Evolutionary conservation across 2,797 vertebrate species (phyloP).

Genomic region (Cottoperca gobio): DNA sequence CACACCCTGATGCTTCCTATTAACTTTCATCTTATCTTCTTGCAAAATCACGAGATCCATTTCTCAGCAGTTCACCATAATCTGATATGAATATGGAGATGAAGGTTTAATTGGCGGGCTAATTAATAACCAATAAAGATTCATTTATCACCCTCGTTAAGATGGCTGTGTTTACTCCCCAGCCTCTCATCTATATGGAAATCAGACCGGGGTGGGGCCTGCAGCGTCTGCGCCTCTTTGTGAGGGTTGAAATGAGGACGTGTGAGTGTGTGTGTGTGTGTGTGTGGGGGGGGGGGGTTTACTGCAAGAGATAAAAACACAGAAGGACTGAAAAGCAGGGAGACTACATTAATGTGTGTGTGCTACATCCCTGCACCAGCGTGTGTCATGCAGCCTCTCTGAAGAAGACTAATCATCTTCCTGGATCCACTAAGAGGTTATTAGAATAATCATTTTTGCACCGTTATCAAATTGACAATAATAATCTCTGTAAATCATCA

Average conservation of each 20-base stretch:
- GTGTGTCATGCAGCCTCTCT: conserved; percentile 5
- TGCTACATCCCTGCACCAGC: too few relatives aligned
- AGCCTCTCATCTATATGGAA: conserved; percentile 73
- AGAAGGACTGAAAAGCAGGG: too few relatives aligned
- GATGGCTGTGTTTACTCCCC: conserved; percentile 58
- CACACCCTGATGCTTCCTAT: background rate
- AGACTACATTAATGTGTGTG: too few relatives aligned
- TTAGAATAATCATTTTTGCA: conserved; percentile 48
- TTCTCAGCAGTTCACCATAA: conserved; percentile 36
- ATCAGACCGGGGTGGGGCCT: conserved; percentile 55
- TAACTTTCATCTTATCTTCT: conserved; percentile 33
- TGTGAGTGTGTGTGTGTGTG: conserved; percentile 23
- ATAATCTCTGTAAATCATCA: conserved; percentile 35
- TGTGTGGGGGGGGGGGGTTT: conserved; percentile 8
- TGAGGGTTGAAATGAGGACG: conserved; percentile 14
- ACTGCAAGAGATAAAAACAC: too few relatives aligned
- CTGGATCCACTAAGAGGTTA: conserved; percentile 7
- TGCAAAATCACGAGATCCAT: conserved; percentile 17
- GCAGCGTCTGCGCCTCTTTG: conserved; percentile 16
- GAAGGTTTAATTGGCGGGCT: conserved; percentile 58
- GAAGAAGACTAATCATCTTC: conserved; percentile 32
- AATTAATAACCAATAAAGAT: conserved; percentile 78
- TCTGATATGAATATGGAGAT: conserved; percentile 67
- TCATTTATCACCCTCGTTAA: conserved; percentile 56
- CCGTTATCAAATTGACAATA: conserved; percentile 35